These are phyloP conservation scores for Ylistrum balloti DNA, from an alignment of 1,140 invertebrate species.

Conservation along the genomic window DNA sequence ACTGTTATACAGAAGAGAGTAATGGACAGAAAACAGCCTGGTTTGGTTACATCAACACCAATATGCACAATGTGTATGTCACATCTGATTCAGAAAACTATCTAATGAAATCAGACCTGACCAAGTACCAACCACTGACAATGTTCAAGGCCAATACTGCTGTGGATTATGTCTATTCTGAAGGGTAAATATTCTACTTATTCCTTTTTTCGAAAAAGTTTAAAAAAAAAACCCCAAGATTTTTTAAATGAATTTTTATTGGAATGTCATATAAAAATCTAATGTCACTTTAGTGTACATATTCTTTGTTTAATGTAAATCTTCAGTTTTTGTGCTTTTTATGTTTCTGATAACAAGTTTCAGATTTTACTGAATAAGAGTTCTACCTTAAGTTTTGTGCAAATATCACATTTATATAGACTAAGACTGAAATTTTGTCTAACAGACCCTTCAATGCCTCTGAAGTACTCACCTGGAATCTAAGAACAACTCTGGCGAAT, in stretches of 20 bases:
- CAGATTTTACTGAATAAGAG: background rate
- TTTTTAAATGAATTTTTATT: too few relatives aligned
- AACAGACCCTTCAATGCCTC: conserved; percentile 16
- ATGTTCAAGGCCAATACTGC: conserved; percentile 4
- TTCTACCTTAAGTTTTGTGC: background rate
- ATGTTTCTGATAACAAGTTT: background rate
- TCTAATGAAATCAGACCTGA: conserved; percentile 46
- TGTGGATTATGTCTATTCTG: conserved; percentile 5
- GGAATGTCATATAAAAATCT: too few relatives aligned
- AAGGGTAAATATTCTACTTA: conserved; percentile 14
- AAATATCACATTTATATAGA: background rate
- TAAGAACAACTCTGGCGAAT: conserved; percentile 3
- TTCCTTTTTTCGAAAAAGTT: too few relatives aligned
- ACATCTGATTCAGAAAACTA: conserved; percentile 67
- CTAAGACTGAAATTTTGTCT: background rate
- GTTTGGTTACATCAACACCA: conserved; percentile 75
- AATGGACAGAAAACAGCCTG: conserved; percentile 61
- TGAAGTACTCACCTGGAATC: background rate
- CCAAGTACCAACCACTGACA: background rate
- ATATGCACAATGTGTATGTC: conserved; percentile 73
- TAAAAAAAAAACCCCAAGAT: too few relatives aligned
- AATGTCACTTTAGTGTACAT: too few relatives aligned
- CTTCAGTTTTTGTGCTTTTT: background rate
- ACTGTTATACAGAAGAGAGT: conserved; percentile 61
- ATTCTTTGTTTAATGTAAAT: too few relatives aligned